Evolutionary conservation across 2,797 vertebrate genomes (phyloP).

Genomic region (Coracias cyanogaster): DNA sequence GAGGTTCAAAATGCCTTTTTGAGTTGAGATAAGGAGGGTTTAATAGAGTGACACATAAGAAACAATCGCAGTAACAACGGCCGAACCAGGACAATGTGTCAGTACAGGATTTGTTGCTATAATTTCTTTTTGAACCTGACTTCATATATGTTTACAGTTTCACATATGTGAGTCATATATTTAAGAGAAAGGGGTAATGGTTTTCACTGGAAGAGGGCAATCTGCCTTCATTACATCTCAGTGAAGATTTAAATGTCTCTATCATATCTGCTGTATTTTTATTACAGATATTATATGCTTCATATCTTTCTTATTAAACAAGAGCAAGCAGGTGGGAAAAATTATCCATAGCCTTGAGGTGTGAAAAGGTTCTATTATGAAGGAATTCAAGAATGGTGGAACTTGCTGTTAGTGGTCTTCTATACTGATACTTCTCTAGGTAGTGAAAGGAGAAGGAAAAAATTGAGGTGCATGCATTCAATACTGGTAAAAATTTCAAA

Average conservation of each 20-base stretch:
- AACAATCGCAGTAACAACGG: no score
- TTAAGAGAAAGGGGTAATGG: not conserved
- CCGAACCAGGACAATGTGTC: no score
- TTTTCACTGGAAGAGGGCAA: not conserved
- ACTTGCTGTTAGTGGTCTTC: not conserved
- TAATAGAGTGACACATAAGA: no score
- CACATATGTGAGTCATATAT: fast-evolving
- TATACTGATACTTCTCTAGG: not conserved
- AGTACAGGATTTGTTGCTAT: not conserved
- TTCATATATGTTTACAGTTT: not conserved
- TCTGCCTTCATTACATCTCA: not conserved
- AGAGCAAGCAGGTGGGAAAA: not conserved
- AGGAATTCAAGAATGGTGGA: not conserved
- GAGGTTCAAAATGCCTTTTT: no score
- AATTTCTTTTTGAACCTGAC: not conserved
- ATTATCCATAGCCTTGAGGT: not conserved
- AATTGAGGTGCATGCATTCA: not conserved
- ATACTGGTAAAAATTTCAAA: not conserved
- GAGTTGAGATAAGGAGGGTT: no score
- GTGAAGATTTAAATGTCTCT: not conserved
- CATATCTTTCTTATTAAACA: not conserved
- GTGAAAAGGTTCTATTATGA: not conserved
- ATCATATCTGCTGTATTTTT: not conserved
- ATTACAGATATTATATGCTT: not conserved
- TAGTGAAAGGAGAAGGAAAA: not conserved